A percentile compares a stretch with the other conserved stretches of the same genome.
phyloP scores from a whole-genome alignment of 1,140 invertebrate species.

The Ephestia elutella region DNA sequence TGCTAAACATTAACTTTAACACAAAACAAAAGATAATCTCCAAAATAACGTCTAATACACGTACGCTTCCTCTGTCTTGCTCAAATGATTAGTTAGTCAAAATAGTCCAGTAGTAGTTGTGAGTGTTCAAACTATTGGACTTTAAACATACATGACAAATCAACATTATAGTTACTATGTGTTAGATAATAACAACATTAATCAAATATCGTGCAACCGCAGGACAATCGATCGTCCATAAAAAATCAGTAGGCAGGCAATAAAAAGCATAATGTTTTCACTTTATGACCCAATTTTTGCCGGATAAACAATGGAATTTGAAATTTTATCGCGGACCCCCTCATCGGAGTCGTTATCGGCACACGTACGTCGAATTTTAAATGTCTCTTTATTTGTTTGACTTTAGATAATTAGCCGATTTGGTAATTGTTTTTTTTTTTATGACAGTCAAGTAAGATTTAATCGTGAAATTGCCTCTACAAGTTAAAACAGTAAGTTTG shows the following conservation, averaged over 20 bases:
- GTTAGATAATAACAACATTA: conserved; percentile 6
- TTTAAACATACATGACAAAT: too few relatives aligned
- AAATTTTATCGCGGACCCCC: conserved; percentile 41
- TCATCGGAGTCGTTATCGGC: conserved; percentile 29
- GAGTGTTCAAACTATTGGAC: too few relatives aligned
- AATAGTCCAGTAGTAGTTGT: too few relatives aligned
- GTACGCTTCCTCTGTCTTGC: too few relatives aligned
- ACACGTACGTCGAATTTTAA: conserved; percentile 29
- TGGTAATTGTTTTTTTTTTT: background rate
- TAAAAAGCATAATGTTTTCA: conserved; percentile 29
- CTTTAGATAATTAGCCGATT: background rate
- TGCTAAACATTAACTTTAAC: too few relatives aligned
- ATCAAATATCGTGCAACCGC: conserved; percentile 8
- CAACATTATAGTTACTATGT: too few relatives aligned
- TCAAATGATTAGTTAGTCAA: too few relatives aligned
- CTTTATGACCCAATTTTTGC: conserved; percentile 64
- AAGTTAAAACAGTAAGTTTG: too few relatives aligned
- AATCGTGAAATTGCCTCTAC: background rate
- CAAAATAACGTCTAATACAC: too few relatives aligned
- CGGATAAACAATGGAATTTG: conserved; percentile 53
- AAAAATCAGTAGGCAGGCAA: conserved; percentile 18
- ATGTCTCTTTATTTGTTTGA: background rate
- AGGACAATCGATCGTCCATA: conserved; percentile 11
- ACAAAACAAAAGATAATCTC: too few relatives aligned
- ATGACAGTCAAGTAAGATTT: background rate